A percentile compares a stretch with the other conserved stretches of the same genome.
phyloP scores from a whole-genome alignment of 2,113 vertebrate genomes.

The Rallus limicola region DNA sequence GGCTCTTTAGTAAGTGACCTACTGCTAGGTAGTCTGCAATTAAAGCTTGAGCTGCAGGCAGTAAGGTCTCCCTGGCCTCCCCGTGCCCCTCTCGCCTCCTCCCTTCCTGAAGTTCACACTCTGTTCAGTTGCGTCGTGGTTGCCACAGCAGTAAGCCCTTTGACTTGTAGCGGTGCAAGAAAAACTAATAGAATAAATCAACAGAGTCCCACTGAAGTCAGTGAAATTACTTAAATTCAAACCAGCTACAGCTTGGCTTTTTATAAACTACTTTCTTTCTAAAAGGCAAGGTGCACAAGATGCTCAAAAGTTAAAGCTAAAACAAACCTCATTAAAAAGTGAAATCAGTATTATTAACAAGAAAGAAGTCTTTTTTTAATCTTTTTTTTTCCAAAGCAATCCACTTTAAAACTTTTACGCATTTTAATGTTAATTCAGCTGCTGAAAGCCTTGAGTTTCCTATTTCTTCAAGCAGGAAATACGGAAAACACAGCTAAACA shows the following conservation, averaged over 20 bases:
- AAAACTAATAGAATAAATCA: neutral
- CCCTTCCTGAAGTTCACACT: neutral
- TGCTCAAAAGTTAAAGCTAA: neutral
- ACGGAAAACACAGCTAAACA: neutral
- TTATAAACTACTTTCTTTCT: neutral
- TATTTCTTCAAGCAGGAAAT: neutral
- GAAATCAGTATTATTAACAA: neutral
- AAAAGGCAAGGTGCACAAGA: neutral
- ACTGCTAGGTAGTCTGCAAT: neutral
- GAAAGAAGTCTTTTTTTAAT: neutral
- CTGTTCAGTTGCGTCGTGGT: neutral
- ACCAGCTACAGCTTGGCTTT: neutral
- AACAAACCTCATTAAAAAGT: neutral
- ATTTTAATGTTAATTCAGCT: neutral
- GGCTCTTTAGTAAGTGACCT: neutral
- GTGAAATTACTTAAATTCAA: neutral
- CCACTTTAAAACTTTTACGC: neutral
- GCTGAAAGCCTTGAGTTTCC: neutral
- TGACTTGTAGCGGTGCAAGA: neutral
- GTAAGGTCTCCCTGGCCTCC: neutral
- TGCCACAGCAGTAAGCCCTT: neutral
- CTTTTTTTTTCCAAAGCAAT: neutral
- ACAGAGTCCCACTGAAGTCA: neutral
- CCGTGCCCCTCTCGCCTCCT: neutral
- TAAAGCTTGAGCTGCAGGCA: neutral